A percentile compares a stretch with the other conserved stretches of the same genome.
phyloP scores from a whole-genome alignment of 2,888 invertebrate species.

The Apodemia hepburni region DNA sequence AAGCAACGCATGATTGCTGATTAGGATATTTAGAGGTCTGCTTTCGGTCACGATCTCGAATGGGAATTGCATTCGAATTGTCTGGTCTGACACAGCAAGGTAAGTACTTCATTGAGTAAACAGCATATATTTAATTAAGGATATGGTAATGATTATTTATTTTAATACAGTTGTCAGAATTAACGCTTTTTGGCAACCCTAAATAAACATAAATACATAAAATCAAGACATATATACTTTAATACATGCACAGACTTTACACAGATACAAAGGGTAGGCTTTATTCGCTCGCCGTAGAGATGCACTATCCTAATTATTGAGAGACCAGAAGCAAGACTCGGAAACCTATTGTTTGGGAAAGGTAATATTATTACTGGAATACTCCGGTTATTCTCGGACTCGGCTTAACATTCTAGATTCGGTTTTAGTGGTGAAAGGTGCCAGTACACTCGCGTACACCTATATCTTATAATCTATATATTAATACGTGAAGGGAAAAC shows the following conservation, averaged over 20 bases:
- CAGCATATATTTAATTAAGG: no score
- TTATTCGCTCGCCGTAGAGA: conserved; percentile 75
- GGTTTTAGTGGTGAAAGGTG: conserved; percentile 6
- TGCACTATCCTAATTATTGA: conserved; percentile 84
- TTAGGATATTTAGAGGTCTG: no score
- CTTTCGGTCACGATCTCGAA: no score
- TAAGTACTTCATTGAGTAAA: no score
- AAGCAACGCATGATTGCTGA: no score
- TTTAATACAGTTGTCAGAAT: no score
- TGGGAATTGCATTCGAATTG: no score
- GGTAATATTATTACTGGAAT: conserved; percentile 43
- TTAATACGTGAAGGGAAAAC: no score
- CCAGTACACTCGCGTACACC: conserved; percentile 9
- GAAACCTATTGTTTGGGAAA: conserved; percentile 51
- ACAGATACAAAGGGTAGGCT: conserved; percentile 66
- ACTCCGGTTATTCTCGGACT: conserved; percentile 33
- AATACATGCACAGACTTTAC: conserved; percentile 44
- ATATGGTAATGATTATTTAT: no score
- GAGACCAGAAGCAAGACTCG: conserved; percentile 52
- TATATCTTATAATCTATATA: not conserved
- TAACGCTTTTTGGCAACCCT: conserved; percentile 34
- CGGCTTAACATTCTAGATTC: conserved; percentile 22
- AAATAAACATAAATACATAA: conserved; percentile 46
- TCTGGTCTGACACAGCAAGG: no score
- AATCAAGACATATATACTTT: conserved; percentile 56